Evolutionary conservation across 2,797 vertebrate genomes (phyloP), one percentile per base, ranked within the genome.

Genomic region (Enteromius treurensis): DNA sequence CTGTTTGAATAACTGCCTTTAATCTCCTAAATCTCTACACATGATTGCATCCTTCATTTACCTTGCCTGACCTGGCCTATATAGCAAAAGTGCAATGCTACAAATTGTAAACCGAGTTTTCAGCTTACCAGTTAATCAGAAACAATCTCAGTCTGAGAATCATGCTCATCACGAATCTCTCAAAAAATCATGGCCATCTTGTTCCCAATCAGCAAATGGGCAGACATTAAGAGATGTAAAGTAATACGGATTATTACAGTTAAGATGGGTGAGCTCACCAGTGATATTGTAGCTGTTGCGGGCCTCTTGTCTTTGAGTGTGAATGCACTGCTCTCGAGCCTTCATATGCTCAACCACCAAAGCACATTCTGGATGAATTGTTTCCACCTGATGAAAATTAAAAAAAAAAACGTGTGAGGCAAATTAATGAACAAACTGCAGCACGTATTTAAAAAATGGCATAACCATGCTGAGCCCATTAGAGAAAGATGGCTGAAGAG

Each of bases 301-400:
- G 82, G 81, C 58, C 85, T 95, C 93, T 84, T 89, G 87, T 65
- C 60, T 68, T 23, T 90, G 90, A 58, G 89, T 88, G 37, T 67
- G 86, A 70, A 84, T 81, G 85, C 94, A 95, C 32, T 90, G 88
- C 37, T 94, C 90, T 76, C 93, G 87, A 77, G 91, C 91, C 84
- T 90, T 92, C 90, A 92, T 92, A 87, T 92, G 93, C 86, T 94
- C 93, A 62, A 89, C 58, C 84, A 95, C 92, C 80, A 93, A 58
- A 42, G 89, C 92, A 0, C 94, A 95, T 87, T 91, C 91, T 40
- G 93, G 90, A 84, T 94, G 94, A 49, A 95, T 94, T 82, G 94
- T 92, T 67, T 93, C 91, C 2, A 85, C 80, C 94, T 95, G 86
- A 84, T 69, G 51, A 62, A 58, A 32, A 73, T 77, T 49, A 40